Evolutionary conservation across 1,140 invertebrate species (phyloP).

Genomic region (Argopecten irradians): DNA sequence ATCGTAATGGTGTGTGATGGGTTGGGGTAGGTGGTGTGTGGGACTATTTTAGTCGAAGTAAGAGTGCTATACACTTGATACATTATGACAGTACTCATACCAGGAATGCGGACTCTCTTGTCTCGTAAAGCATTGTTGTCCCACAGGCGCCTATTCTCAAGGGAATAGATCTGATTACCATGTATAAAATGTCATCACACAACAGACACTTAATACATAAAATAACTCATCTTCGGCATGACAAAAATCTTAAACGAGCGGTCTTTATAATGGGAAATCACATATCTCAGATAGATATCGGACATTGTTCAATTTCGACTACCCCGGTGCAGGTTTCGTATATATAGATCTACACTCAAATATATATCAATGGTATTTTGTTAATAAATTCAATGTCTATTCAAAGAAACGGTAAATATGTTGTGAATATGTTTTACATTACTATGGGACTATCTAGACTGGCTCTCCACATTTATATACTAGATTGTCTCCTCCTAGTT

Average conservation of each 20-base stretch:
- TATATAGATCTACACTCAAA: too few relatives aligned
- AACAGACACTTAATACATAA: background rate
- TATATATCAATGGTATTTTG: too few relatives aligned
- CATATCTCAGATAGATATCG: too few relatives aligned
- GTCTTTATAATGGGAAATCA: too few relatives aligned
- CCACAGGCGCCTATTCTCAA: background rate
- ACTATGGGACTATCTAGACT: too few relatives aligned
- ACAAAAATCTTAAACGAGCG: background rate
- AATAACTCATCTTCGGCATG: background rate
- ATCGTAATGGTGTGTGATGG: background rate
- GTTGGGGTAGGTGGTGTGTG: background rate
- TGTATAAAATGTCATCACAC: background rate
- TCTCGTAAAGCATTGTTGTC: slow-evolving; percentile 12
- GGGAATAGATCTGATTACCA: background rate
- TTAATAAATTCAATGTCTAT: too few relatives aligned
- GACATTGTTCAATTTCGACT: too few relatives aligned
- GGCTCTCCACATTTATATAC: too few relatives aligned
- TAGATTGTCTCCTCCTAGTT: too few relatives aligned
- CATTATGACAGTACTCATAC: background rate
- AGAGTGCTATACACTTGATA: slow-evolving; percentile 5
- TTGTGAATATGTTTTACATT: too few relatives aligned
- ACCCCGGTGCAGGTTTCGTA: too few relatives aligned
- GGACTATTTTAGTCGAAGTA: background rate
- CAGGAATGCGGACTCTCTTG: background rate
- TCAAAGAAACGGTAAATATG: too few relatives aligned